phyloP scores from a whole-genome alignment of 2,797 vertebrate species.

The Rhinophrynus dorsalis region DNA sequence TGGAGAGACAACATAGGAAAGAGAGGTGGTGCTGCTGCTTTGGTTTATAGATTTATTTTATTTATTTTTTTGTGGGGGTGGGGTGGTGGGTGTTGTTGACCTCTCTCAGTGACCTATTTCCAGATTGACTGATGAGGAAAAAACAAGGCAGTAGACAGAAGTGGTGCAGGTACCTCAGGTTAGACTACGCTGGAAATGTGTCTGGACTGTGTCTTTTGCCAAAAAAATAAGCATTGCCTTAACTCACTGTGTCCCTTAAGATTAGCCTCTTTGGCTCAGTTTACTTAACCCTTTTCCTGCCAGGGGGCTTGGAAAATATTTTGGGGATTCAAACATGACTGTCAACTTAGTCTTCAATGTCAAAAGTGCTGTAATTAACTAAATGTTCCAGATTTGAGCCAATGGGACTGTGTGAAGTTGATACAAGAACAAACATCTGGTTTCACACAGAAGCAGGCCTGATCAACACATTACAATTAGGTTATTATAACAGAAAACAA shows the following conservation, averaged over 20 bases:
- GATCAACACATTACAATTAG: too few species aligned
- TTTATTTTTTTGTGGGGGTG: conserved; percentile 14
- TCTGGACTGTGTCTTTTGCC: conserved; percentile 43
- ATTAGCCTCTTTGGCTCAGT: conserved; percentile 4
- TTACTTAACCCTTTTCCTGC: conserved; percentile 32
- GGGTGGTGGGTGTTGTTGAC: conserved; percentile 7
- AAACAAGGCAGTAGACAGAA: conserved; percentile 38
- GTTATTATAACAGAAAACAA: too few species aligned
- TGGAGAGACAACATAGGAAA: not conserved
- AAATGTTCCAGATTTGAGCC: not conserved
- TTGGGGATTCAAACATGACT: not conserved
- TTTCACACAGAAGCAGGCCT: too few species aligned
- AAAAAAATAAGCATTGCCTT: conserved; percentile 41
- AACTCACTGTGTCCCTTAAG: conserved; percentile 18
- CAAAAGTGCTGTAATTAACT: not conserved
- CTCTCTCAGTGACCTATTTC: conserved; percentile 36
- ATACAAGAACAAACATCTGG: too few species aligned
- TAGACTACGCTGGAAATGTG: conserved; percentile 26
- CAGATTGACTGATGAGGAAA: conserved; percentile 43
- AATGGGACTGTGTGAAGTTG: not conserved
- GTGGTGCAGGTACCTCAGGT: conserved; percentile 28
- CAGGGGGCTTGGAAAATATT: not conserved
- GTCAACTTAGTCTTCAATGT: not conserved
- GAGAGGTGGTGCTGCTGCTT: not conserved
- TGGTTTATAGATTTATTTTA: not conserved